phyloP scores from a whole-genome alignment of 2,888 invertebrate genomes.

The Lasioglossum vierecki region DNA sequence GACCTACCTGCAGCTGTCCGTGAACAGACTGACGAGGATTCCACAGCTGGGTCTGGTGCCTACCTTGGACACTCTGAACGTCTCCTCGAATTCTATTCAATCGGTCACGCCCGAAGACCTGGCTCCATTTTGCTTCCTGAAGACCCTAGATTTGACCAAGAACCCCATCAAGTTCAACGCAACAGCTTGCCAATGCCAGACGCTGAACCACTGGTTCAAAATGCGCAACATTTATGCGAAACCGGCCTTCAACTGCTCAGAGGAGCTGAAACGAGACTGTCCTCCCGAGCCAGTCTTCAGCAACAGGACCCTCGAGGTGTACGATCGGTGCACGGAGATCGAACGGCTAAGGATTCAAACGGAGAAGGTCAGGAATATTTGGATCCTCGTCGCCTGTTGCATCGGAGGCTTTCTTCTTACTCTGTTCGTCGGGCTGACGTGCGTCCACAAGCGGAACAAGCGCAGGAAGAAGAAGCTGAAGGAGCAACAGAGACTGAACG shows the following conservation, averaged over 20 bases:
- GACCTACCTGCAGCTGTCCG: slow-evolving; percentile 86
- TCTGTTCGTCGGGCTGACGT: slow-evolving; percentile 75
- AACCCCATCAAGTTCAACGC: slow-evolving; percentile 70
- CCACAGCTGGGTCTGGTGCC: slow-evolving; percentile 87
- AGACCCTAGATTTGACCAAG: slow-evolving; percentile 85
- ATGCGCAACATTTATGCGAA: slow-evolving; percentile 63
- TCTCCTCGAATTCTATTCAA: slow-evolving; percentile 86
- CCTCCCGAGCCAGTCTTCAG: slow-evolving; percentile 52
- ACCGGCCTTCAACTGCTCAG: slow-evolving; percentile 62
- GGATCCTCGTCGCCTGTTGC: slow-evolving; percentile 78
- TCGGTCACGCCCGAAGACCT: slow-evolving; percentile 85
- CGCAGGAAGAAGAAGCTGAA: slow-evolving; percentile 72
- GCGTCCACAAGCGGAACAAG: slow-evolving; percentile 79
- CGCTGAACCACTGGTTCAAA: slow-evolving; percentile 74
- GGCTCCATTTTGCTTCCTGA: slow-evolving; percentile 87
- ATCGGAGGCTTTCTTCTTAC: slow-evolving; percentile 69
- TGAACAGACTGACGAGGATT: slow-evolving; percentile 86
- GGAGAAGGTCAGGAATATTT: slow-evolving; percentile 75
- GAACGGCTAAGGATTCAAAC: slow-evolving; percentile 68
- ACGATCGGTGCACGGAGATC: slow-evolving; percentile 70
- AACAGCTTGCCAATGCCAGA: slow-evolving; percentile 75
- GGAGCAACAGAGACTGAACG: slow-evolving; percentile 74
- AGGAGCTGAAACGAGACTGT: slow-evolving; percentile 18
- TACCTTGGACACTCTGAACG: slow-evolving; percentile 86
- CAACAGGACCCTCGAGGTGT: slow-evolving; percentile 70